Evolutionary conservation across 1,140 invertebrate species (phyloP).

Genomic region (Bombyx mandarina): DNA sequence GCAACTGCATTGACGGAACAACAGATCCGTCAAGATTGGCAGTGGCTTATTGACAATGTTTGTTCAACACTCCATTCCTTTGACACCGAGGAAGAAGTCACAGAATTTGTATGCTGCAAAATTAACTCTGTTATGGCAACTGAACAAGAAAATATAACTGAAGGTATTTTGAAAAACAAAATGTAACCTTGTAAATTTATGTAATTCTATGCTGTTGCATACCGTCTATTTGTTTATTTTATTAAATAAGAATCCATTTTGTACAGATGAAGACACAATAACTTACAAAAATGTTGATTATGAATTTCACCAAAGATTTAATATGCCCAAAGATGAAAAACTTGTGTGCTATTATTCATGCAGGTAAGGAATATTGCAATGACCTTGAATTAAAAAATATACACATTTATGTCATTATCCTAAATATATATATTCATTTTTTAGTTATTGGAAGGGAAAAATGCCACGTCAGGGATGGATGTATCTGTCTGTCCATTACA

Average conservation of each 20-base stretch:
- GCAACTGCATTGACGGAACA: constrained; percentile 87
- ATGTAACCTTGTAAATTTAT: constrained; percentile 3
- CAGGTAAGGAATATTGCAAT: constrained; percentile 75
- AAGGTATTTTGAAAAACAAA: constrained; percentile 53
- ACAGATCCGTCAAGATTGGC: constrained; percentile 94
- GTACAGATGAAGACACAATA: constrained; percentile 85
- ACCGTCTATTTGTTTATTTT: constrained; percentile 3
- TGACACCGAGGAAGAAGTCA: constrained; percentile 94
- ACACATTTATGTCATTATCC: background rate
- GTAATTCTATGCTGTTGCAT: constrained; percentile 3
- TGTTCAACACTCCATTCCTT: constrained; percentile 89
- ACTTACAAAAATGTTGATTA: constrained; percentile 85
- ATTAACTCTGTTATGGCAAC: constrained; percentile 92
- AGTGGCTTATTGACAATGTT: constrained; percentile 93
- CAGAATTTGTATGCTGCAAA: constrained; percentile 96
- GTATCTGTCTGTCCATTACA: constrained; percentile 95
- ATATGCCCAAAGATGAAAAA: constrained; percentile 93
- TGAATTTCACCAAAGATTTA: constrained; percentile 92
- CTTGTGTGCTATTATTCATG: constrained; percentile 95
- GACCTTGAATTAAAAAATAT: background rate
- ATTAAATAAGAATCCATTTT: constrained; percentile 1
- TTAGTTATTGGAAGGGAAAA: constrained; percentile 90
- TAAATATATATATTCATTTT: constrained; percentile 4
- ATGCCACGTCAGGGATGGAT: constrained; percentile 95
- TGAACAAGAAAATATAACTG: constrained; percentile 69